Base-by-base conservation (phyloP, 64 coral and sea anemone species). In the Stichodactyla helianthus region DNA sequence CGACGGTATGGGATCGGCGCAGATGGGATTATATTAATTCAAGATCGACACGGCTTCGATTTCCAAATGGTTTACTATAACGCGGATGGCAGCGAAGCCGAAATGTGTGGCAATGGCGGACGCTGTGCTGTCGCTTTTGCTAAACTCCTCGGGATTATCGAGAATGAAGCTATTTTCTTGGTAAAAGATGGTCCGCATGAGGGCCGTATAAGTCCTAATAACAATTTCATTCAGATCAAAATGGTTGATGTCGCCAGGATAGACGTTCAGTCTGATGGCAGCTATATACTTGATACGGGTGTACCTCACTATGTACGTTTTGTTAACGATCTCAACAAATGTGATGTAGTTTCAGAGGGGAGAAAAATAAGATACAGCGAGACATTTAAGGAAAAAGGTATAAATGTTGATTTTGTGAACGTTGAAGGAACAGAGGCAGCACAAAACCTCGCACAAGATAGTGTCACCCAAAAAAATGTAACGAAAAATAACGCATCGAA, bases 51-150 rank as follows among this genome's bases (percentile, higher is more conserved):
- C 10, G 59, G 61, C 6, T 50, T 17, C 22, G 84, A 71, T 51
- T 28, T 52, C 27, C 61, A 51, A 13, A 65, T 86, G 84, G 27
- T 31, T 12, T 70, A 70, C 13, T 53, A 51, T 44, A 86, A 86
- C 28, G 61, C 60, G 10, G 84, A 86, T 27, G 84, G 84, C 44
- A 70, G 84, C 61, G 60, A 71, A 51, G 25, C 25, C 1, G 60
- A 86, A 68, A 70, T 70, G 59, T 86, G 84, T 61, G 84, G 84
- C 60, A 86, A 86, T 52, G 84, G 84, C 61, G 70, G 18, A 15
- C 84, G 84, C 31, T 86, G 84, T 4, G 15, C 70, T 7, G 84
- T 68, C 31, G 63, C 63, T n/a, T 22, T 68, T 20, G 63, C 63
- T 22, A 68, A 68, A 68, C 19, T 25, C 4, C n/a, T 68, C 19